These are phyloP conservation scores for Mesitornis unicolor DNA, from an alignment of 2,113 vertebrate species.

Conservation along the genomic window DNA sequence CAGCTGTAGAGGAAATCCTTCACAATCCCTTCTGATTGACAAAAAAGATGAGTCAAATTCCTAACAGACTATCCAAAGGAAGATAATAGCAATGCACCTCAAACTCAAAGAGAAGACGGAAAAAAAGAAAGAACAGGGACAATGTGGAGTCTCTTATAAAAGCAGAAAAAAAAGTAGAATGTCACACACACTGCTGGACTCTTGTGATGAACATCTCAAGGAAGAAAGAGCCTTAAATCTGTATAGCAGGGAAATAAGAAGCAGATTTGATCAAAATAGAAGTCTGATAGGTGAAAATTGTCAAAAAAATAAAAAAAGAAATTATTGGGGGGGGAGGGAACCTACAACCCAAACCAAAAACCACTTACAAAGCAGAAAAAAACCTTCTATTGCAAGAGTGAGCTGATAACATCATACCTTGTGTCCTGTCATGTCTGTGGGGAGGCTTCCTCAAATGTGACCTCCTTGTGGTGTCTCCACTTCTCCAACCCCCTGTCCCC, in stretches of 20 bases:
- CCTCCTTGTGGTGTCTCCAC: rapidly evolving
- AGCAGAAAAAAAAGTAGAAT: not conserved
- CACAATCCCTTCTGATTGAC: not conserved
- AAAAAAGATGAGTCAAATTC: not conserved
- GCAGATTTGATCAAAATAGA: not conserved
- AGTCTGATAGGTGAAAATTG: not conserved
- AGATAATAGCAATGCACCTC: not conserved
- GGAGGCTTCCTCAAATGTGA: not conserved
- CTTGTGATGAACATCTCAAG: not conserved
- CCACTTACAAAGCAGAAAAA: not conserved
- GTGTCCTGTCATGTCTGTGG: not conserved
- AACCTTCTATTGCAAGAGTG: rapidly evolving
- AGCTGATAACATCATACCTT: not conserved
- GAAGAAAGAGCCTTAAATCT: not conserved
- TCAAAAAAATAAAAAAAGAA: not conserved
- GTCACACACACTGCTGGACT: not conserved
- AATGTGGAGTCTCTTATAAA: rapidly evolving
- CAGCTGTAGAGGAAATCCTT: constrained; percentile 31
- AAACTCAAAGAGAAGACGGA: not conserved
- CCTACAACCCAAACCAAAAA: rapidly evolving
- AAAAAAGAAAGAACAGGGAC: not conserved
- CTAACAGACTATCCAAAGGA: not conserved
- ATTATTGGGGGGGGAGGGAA: not conserved
- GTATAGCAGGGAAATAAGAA: not conserved
- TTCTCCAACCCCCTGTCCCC: no score